Evolutionary conservation across 2,888 invertebrate genomes (phyloP).

Genomic region (Aleiodes alternator): DNA sequence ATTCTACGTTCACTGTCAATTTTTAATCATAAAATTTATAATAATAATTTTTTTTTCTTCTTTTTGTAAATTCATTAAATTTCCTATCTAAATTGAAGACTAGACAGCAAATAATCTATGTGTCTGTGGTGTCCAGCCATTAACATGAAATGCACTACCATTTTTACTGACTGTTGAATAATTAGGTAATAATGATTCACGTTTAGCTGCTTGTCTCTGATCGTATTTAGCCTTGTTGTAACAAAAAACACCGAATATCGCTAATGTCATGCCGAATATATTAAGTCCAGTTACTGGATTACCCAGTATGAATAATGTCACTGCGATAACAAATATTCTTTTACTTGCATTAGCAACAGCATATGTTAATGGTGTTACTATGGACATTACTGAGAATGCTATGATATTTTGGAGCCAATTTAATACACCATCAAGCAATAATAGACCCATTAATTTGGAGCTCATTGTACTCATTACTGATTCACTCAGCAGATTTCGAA

Average conservation of each 20-base stretch:
- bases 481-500: conserved; percentile 79
- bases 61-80: neutral
- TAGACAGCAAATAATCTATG: conserved; percentile 65
- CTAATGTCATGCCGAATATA: conserved; percentile 92
- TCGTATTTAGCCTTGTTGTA: conserved; percentile 93
- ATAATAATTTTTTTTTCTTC: neutral
- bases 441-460: conserved; percentile 79
- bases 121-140: conserved; percentile 64
- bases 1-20: conserved; percentile 23
- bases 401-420: conserved; percentile 97
- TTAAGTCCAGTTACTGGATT: conserved; percentile 94
- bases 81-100: conserved; percentile 53
- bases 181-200: conserved; percentile 78
- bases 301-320: conserved; percentile 89
- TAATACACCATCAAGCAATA: conserved; percentile 88
- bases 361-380: conserved; percentile 95
- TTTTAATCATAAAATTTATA: neutral
- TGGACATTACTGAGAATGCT: conserved; percentile 93
- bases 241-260: conserved; percentile 91
- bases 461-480: conserved; percentile 61
- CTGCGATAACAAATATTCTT: conserved; percentile 92
- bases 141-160: conserved; percentile 63
- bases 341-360: conserved; percentile 97
- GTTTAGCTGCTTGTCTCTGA: conserved; percentile 77
- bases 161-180: conserved; percentile 60